Evolutionary conservation across 2,113 vertebrate genomes (phyloP), one percentile per base, ranked within the genome.

Genomic region (Pan paniscus): DNA sequence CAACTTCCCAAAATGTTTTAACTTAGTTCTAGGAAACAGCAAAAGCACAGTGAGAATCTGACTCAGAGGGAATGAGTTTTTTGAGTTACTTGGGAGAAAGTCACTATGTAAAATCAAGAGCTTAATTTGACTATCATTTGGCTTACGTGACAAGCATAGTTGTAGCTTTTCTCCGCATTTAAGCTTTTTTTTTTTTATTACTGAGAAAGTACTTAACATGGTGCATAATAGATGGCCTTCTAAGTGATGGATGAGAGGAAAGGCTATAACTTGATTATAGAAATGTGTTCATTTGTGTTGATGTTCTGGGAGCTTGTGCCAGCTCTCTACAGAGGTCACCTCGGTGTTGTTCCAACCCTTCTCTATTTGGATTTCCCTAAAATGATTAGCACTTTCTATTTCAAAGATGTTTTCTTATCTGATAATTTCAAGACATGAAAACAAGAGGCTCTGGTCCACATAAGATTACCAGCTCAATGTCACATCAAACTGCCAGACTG

Each of bases 311-410:
- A 92, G 59, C 11, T 17, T 5, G 3, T 10, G 27, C 23, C 87
- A 96, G 52, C 88, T 96, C 96, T 87, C 78, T 97, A 81, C 46
- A 89, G 96, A 85, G 80, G 32, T 90, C 85, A 96, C 85, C 83
- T 85, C 18, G 12, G 81, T 94, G 3, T 68, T 7, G 46, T 67
- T 96, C 67, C 81, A 72, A 13, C 83, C n/a, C 23, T 91, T 85
- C 76, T 86, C 35, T 32, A 64, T 75, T 93, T 85, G 93, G 50
- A 68, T 87, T 93, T 96, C 46, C 22, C 72, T 76, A 88, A 94
- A 90, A 93, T 14, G 48, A 88, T 72, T 67, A 86, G 59, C 2
- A 18, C 38, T 23, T 84, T 85, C 55, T 93, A 80, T 82, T 85
- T 90, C 92, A 93, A 92, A 90, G 64, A 73, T 84, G n/a, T 86